Evolutionary conservation across 2,113 vertebrate species (phyloP).

Genomic region (Eulemur rufifrons): DNA sequence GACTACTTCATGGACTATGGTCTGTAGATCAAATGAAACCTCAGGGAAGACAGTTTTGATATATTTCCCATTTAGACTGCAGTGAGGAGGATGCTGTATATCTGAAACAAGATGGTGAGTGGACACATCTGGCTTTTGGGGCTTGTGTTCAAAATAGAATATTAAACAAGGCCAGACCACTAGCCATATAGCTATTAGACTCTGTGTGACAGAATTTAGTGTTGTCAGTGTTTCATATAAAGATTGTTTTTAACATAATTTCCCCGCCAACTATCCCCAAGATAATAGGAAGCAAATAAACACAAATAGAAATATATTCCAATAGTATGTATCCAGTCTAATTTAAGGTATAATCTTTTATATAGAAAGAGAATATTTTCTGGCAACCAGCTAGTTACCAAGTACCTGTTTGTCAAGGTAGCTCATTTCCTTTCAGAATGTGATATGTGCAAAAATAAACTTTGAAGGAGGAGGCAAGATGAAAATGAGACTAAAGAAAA

Average conservation of each 20-base stretch:
- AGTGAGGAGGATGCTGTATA: neutral
- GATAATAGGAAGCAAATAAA: neutral
- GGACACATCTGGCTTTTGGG: neutral
- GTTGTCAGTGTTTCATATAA: neutral
- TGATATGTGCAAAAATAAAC: neutral
- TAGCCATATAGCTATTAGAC: neutral
- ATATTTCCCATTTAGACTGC: neutral
- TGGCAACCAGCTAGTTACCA: neutral
- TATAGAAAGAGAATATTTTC: neutral
- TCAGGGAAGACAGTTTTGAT: neutral
- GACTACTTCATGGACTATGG: neutral
- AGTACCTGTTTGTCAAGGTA: neutral
- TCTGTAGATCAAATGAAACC: neutral
- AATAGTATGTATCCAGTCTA: neutral
- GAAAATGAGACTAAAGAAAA: neutral
- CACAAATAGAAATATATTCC: neutral
- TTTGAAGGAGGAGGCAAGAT: neutral
- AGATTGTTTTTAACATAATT: neutral
- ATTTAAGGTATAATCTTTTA: neutral
- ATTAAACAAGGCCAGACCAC: neutral
- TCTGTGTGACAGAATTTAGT: neutral
- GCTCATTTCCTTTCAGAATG: conserved; percentile 4
- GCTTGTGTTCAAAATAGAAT: neutral
- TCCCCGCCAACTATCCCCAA: neutral
- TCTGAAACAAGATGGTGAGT: neutral